Evolutionary conservation across 2,888 invertebrate species (phyloP).

Genomic region (Agrotis segetum): DNA sequence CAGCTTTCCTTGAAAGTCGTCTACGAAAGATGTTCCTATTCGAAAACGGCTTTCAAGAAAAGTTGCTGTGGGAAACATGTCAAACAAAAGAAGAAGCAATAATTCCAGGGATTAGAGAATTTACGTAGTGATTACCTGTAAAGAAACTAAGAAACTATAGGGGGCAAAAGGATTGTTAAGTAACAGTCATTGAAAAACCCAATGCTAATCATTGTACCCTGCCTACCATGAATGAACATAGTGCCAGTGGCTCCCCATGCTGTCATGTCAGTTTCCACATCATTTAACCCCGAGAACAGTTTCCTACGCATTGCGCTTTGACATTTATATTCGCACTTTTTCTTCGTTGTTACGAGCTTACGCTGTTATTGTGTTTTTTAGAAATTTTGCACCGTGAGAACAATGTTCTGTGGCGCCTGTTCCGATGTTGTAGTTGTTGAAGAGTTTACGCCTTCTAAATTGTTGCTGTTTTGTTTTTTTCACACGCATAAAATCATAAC

Average conservation of each 20-base stretch:
- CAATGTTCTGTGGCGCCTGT: slow-evolving; percentile 20
- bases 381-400: slow-evolving; percentile 68
- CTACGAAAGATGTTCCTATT: too few species aligned
- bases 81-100: too few species aligned
- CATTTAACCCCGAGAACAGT: slow-evolving; percentile 81
- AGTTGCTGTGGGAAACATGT: too few species aligned
- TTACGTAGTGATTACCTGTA: too few species aligned
- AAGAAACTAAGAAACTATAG: background rate
- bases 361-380: slow-evolving; percentile 67
- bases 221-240: background rate
- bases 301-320: slow-evolving; percentile 79
- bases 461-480: background rate
- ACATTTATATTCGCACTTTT: slow-evolving; percentile 80
- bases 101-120: background rate
- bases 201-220: background rate
- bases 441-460: background rate
- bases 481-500: background rate
- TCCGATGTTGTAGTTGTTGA: slow-evolving; percentile 5
- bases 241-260: slow-evolving; percentile 61
- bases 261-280: slow-evolving; percentile 77
- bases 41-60: too few species aligned
- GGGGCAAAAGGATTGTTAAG: too few species aligned
- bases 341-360: slow-evolving; percentile 57
- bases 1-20: too few species aligned
- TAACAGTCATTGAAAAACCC: background rate